phyloP scores from a whole-genome alignment of 1,140 invertebrate genomes.

The Hestina assimilis region DNA sequence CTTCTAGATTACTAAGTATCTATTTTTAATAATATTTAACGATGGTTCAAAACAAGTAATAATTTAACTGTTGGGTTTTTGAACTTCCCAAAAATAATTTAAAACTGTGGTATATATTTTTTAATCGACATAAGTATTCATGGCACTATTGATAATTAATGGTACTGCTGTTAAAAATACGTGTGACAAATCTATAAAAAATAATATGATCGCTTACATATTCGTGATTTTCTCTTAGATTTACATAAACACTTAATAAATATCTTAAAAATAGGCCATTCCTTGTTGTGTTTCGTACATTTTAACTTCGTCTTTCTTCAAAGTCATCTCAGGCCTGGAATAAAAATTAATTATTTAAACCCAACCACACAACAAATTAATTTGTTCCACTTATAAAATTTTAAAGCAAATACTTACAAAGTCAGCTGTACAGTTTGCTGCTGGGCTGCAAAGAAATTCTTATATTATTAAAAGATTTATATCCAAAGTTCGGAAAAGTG shows the following conservation, averaged over 20 bases:
- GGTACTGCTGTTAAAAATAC: no score
- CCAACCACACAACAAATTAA: not conserved
- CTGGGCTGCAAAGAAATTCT: conserved; percentile 55
- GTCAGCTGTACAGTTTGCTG: conserved; percentile 57
- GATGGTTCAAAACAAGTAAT: no score
- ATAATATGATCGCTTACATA: not conserved
- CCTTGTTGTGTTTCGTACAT: conserved; percentile 45
- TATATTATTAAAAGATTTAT: conserved; percentile 17
- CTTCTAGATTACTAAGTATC: no score
- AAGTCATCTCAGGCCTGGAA: conserved; percentile 44
- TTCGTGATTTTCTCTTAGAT: not conserved
- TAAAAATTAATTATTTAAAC: not conserved
- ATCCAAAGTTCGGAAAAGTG: not conserved
- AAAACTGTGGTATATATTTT: no score
- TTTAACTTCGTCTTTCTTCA: conserved; percentile 57
- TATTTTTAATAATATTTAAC: no score
- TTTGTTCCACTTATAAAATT: not conserved
- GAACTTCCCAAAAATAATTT: no score
- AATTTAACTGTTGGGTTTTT: no score
- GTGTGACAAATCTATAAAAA: no score
- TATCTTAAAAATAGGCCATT: conserved; percentile 44
- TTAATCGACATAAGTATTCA: no score
- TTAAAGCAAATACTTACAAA: conserved; percentile 47
- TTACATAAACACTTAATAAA: not conserved
- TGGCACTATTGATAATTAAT: no score